Base-by-base conservation (phyloP, 64 coral and sea anemone genomes). In the Montipora capricornis region DNA sequence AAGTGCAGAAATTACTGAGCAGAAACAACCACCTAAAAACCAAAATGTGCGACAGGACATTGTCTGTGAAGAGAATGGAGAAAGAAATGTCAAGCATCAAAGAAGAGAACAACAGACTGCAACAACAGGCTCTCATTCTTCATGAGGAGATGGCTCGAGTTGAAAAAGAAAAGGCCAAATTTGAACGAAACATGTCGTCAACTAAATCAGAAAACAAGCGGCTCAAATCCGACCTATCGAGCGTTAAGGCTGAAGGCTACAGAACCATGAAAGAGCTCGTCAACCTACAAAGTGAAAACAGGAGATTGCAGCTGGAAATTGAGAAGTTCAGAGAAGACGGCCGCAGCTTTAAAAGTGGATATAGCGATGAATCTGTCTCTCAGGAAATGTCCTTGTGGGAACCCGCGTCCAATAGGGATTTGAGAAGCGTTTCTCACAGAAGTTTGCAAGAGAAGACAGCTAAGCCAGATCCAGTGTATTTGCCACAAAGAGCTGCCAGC, bases 191-290 rank as follows among this genome's bases (percentile, higher is more conserved):
- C 48, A 78, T 98, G 49, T 89, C 94, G 46, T 86, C 89, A 59
- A 79, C 93, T 67, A 98, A 95, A 87, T 76, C 96, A 59, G 96
- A 95, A 49, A 90, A 91, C 50, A 98, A 98, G 58, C 83, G 92
- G 49, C 74, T 93, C 16, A 98, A 98, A 82, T 95, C 70, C 11
- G 96, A 98, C 66, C 79, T 98, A 20, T 92, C 90, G 26, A 88
- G 79, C 76, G 75, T 83, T 44, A 93, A 89, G 64, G 90, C 96
- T 52, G 96, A 98, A 29, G 91, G 82, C 55, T 98, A 98, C 53
- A 98, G 92, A 44, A 95, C 86, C 24, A 98, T 95, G 96, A 98
- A 98, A 93, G 90, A 90, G 16, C 86, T 91, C 20, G 89, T 93
- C 51, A 98, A 93, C 74, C 60, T 98, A 53, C 93, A 98, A 61